These are phyloP conservation scores for Grammomys surdaster DNA, from an alignment of 2,113 vertebrate species.

Conservation along the genomic window DNA sequence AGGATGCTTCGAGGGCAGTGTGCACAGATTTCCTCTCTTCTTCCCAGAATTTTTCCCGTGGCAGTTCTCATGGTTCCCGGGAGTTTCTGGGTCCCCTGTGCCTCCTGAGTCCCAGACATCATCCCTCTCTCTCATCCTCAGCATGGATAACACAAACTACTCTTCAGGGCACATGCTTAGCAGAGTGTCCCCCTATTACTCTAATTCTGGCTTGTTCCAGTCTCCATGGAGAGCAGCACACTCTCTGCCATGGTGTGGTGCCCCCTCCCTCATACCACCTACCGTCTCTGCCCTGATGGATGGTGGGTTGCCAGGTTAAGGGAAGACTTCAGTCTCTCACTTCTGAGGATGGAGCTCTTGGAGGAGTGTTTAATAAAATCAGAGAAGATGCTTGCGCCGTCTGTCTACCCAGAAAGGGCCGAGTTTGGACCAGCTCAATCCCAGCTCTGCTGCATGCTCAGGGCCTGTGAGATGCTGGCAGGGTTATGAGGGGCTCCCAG, in stretches of 20 bases:
- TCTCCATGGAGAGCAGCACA: background rate
- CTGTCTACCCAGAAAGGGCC: background rate
- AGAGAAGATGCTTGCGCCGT: background rate
- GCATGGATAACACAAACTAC: background rate
- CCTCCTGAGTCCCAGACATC: background rate
- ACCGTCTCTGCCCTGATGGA: background rate
- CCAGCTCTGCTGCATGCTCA: background rate
- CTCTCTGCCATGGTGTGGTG: background rate
- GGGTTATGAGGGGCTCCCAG: background rate
- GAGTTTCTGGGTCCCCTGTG: background rate
- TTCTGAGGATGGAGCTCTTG: background rate
- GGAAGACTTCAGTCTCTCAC: background rate
- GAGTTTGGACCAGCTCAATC: background rate
- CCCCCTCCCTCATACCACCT: background rate
- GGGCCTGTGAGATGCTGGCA: background rate
- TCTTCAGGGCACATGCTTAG: background rate
- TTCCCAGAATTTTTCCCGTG: background rate
- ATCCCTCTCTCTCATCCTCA: background rate
- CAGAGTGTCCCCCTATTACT: background rate
- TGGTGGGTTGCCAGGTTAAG: background rate
- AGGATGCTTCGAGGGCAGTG: background rate
- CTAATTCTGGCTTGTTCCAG: background rate
- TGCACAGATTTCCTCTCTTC: background rate
- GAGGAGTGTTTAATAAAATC: background rate
- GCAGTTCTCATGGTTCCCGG: background rate